Conservation (phyloP, 2,797 vertebrate genomes). For the Lepus townsendii region DNA sequence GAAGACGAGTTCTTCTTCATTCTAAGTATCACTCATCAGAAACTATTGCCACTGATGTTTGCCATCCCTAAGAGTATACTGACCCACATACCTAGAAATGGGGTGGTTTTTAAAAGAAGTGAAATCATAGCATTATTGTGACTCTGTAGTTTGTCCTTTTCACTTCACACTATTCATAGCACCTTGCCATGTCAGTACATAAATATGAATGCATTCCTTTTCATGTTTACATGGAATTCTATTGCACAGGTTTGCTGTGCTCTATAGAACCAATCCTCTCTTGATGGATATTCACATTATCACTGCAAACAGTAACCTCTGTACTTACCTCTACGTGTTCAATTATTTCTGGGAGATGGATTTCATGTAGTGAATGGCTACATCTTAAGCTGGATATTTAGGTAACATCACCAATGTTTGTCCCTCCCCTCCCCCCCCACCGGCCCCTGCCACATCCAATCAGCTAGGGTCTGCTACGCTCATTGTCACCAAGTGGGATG, state of each 20-base stretch:
- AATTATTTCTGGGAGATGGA: background rate
- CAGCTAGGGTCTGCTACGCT: background rate
- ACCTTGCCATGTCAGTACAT: background rate
- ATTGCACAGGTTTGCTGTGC: background rate
- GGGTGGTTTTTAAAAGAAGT: background rate
- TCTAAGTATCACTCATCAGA: background rate
- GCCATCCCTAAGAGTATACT: background rate
- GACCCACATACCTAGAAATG: background rate
- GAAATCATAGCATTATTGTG: background rate
- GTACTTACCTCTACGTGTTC: background rate
- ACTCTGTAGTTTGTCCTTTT: background rate
- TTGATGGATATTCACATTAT: background rate
- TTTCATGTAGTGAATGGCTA: background rate
- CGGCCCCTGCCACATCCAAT: background rate
- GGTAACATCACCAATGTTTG: background rate
- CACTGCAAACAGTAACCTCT: background rate
- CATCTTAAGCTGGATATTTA: background rate
- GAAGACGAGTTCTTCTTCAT: background rate
- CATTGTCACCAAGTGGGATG: background rate
- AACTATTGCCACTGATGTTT: background rate
- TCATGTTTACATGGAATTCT: background rate
- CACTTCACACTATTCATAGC: background rate
- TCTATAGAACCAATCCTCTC: background rate
- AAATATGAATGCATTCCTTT: background rate
- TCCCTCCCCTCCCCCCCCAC: too few relatives aligned